Conservation (phyloP, 2,797 vertebrate genomes). For the Takifugu rubripes region DNA sequence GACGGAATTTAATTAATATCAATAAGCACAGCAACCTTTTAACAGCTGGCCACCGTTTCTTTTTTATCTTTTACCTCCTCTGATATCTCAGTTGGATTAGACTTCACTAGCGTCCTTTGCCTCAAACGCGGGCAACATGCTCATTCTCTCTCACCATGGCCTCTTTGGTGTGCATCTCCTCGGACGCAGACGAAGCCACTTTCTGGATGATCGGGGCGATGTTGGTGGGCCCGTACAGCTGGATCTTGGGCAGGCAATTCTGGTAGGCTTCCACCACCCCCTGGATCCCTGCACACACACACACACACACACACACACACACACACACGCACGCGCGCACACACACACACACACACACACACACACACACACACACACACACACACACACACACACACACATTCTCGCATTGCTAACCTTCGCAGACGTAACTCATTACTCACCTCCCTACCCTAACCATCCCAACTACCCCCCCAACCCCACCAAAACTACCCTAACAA, state of each 20-base stretch:
- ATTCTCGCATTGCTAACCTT: not conserved
- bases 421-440: too few relatives aligned
- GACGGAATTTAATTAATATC: conserved; percentile 55
- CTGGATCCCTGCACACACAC: conserved; percentile 86
- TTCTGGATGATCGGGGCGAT: conserved; percentile 99
- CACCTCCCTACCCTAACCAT: too few relatives aligned
- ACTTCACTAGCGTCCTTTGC: not conserved
- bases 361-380: conserved; percentile 7
- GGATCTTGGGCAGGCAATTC: conserved; percentile 96
- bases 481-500: too few relatives aligned
- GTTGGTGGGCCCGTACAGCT: conserved; percentile 96
- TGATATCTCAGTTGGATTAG: conserved; percentile 15
- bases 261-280: conserved; percentile 99
- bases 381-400: conserved; percentile 45
- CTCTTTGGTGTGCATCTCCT: conserved; percentile 97
- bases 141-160: conserved; percentile 83
- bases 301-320: conserved; percentile 28
- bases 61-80: conserved; percentile 10
- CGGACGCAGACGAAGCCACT: conserved; percentile 94
- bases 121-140: conserved; percentile 7
- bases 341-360: conserved; percentile 44
- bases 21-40: conserved; percentile 18
- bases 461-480: too few relatives aligned
- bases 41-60: conserved; percentile 8
- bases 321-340: conserved; percentile 60